Evolutionary conservation across 2,113 vertebrate genomes (phyloP), one percentile per base, ranked within the genome.

Genomic region (Elephas maximus): DNA sequence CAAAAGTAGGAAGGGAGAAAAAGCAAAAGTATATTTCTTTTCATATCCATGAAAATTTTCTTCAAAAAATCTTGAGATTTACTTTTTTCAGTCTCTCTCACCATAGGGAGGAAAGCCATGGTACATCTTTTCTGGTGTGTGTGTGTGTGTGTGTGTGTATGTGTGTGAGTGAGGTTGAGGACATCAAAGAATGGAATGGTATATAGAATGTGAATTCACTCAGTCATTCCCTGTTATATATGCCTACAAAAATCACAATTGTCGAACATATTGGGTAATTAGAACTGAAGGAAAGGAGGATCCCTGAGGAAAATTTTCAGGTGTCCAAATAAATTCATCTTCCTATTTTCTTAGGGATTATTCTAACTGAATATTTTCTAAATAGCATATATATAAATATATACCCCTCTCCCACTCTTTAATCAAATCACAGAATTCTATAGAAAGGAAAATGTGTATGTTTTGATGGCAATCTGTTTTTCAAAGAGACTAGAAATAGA

Each of bases 1-100:
- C n/a, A 95, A 95, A 96, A 60, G 5, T 51, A 93, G 62, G 9
- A 67, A 90, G 10, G 6, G 48, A 79, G 86, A 45, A 28, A 28
- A 90, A 90, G 51, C 14, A 67, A 60, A 92, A 84, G 10, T 80
- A 11, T 65, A 60, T 77, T 91, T 79, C 7, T 86, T 74, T 93
- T 92, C 5, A 87, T 37, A 63, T 4, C 3, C 1, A 23, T 21
- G 45, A 57, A 69, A 69, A 41, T 37, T 30, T 92, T 92, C 14
- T 77, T 85, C 5, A 51, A 74, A 9, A 14, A 74, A 41, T 37
- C 48, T 24, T 83, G 28, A 90, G 30, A 51, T 33, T 71, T 80
- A 20, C 71, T 21, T 77, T 9, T 69, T 51, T 71, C 23, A 67
- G 6, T 91, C 14, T 76, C 1, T 57, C 5, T 73, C 26, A 44